Percentiles rank a stretch among this genome's conserved stretches.
These are phyloP conservation scores for Patella ulyssiponensis DNA, from an alignment of 2,888 invertebrate genomes.

Conservation along the genomic window DNA sequence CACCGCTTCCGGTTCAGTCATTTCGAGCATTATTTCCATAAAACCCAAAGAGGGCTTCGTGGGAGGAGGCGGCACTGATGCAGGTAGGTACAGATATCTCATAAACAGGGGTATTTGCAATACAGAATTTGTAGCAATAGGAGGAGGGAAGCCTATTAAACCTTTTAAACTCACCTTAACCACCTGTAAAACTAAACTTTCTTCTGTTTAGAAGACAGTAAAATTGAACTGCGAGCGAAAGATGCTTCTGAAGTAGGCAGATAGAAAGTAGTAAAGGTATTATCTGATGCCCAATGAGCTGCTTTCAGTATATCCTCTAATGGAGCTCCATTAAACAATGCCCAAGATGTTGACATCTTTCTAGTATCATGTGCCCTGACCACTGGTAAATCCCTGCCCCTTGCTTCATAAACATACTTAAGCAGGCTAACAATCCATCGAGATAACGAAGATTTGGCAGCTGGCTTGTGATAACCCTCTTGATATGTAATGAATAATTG, in stretches of 20 bases:
- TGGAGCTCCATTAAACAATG: no score
- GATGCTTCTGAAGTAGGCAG: no score
- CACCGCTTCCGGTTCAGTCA: not conserved
- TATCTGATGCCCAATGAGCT: not conserved
- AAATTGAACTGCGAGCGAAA: no score
- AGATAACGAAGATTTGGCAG: no score
- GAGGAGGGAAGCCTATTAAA: not conserved
- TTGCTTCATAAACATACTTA: no score
- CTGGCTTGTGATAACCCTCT: no score
- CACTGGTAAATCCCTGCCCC: not conserved
- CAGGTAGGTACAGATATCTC: not conserved
- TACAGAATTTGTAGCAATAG: not conserved
- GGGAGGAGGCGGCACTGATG: not conserved
- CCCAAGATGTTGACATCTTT: not conserved
- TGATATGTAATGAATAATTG: slow-evolving; percentile 6
- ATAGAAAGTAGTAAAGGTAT: not conserved
- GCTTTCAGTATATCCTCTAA: no score
- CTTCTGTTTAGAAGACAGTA: no score
- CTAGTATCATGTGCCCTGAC: not conserved
- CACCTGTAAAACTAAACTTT: no score
- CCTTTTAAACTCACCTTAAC: no score
- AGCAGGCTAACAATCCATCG: no score
- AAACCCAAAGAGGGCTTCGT: not conserved
- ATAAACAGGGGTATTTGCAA: slow-evolving; percentile 2
- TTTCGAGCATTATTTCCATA: no score